A percentile compares a stretch with the other conserved stretches of the same genome.
phyloP scores from a whole-genome alignment of 2,888 invertebrate genomes.

The Eristalis tenax region DNA sequence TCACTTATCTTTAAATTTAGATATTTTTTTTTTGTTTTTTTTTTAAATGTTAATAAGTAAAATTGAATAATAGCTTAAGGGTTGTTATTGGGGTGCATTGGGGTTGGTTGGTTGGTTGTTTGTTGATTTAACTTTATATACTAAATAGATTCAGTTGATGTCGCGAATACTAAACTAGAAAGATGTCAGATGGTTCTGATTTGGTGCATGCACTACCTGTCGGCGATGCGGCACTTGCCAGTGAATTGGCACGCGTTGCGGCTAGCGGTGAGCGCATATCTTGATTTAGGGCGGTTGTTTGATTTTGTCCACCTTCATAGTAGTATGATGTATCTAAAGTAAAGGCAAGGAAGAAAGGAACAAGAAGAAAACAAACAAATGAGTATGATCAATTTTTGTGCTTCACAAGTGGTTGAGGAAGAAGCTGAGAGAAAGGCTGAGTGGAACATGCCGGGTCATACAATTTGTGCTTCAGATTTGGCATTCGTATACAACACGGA shows the following conservation, averaged over 20 bases:
- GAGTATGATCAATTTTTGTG: not conserved
- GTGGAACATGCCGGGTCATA: too few relatives aligned
- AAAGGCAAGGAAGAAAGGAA: not conserved
- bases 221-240: conserved; percentile 87
- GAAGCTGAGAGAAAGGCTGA: not conserved
- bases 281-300: conserved; percentile 81
- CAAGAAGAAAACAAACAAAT: not conserved
- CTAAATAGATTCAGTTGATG: conserved; percentile 51
- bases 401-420: too few relatives aligned
- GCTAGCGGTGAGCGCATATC: conserved; percentile 87
- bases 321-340: conserved; percentile 85
- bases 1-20: conserved; percentile 28
- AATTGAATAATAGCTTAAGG: not conserved
- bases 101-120: too few relatives aligned
- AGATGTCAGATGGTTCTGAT: conserved; percentile 82
- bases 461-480: too few relatives aligned
- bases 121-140: conserved; percentile 22
- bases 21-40: not conserved
- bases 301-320: conserved; percentile 82
- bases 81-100: not conserved
- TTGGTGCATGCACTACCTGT: conserved; percentile 88
- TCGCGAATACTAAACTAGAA: conserved; percentile 77
- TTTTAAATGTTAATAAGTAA: not conserved
- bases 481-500: too few relatives aligned
- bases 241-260: conserved; percentile 87